These are phyloP conservation scores for Drosophila ercepeae DNA, from an alignment of 1,140 invertebrate species.

Conservation along the genomic window DNA sequence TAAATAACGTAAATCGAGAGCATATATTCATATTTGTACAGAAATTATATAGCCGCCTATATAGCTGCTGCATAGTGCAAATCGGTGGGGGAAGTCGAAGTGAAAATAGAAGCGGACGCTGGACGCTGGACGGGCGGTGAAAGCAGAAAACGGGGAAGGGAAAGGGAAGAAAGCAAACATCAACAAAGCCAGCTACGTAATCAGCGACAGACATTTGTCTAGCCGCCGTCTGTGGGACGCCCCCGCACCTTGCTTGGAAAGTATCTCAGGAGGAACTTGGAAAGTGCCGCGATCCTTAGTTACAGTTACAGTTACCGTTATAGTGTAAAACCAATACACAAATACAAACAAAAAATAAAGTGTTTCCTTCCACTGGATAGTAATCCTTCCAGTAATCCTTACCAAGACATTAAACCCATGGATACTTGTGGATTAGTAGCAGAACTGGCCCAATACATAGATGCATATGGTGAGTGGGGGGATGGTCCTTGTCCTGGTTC, in stretches of 20 bases:
- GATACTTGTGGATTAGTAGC: slow-evolving; percentile 77
- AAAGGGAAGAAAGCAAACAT: slow-evolving; percentile 16
- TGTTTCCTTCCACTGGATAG: background rate
- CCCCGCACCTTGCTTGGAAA: background rate
- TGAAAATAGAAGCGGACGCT: slow-evolving; percentile 14
- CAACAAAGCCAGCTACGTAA: slow-evolving; percentile 29
- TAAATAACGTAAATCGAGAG: slow-evolving; percentile 35
- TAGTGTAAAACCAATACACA: too few relatives aligned
- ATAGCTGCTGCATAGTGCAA: slow-evolving; percentile 39
- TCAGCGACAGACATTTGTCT: slow-evolving; percentile 27
- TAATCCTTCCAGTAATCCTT: too few relatives aligned
- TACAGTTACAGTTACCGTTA: too few relatives aligned
- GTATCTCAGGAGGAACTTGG: background rate
- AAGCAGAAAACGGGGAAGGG: slow-evolving; percentile 27
- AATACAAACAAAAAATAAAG: too few relatives aligned
- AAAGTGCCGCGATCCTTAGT: background rate
- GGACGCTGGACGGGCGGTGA: slow-evolving; percentile 56
- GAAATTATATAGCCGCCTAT: slow-evolving; percentile 53
- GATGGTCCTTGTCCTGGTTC: background rate
- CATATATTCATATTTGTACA: slow-evolving; percentile 49
- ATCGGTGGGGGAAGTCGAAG: background rate
- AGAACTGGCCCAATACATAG: slow-evolving; percentile 64
- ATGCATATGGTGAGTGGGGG: slow-evolving; percentile 66
- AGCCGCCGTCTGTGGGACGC: slow-evolving; percentile 22
- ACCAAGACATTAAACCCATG: slow-evolving; percentile 29